These are phyloP conservation scores for Oxystoma pomonae DNA, from an alignment of 2,888 invertebrate genomes.

Conservation along the genomic window DNA sequence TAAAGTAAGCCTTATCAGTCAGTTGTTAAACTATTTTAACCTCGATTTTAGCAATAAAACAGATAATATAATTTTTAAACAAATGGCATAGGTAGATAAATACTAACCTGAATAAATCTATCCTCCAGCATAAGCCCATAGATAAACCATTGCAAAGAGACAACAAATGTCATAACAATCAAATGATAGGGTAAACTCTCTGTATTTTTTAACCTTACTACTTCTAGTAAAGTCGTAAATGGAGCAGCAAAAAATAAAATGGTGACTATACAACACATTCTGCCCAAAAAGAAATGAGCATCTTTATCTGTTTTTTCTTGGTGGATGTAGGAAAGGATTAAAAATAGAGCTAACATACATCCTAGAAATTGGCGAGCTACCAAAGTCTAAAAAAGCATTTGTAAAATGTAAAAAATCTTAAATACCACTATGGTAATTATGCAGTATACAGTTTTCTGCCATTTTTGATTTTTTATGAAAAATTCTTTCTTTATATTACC, in stretches of 20 bases:
- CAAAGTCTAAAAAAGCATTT: constrained; percentile 45
- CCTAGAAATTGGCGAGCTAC: constrained; percentile 60
- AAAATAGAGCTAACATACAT: constrained; percentile 52
- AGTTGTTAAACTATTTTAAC: too few species aligned
- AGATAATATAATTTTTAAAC: too few species aligned
- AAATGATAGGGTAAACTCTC: constrained; percentile 86
- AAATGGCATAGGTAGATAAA: too few species aligned
- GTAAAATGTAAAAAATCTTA: too few species aligned
- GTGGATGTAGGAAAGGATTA: constrained; percentile 57
- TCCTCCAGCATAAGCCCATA: constrained; percentile 80
- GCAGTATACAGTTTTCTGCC: too few species aligned
- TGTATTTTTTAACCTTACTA: constrained; percentile 72
- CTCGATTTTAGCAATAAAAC: too few species aligned
- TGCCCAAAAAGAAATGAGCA: constrained; percentile 61
- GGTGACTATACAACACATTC: constrained; percentile 68
- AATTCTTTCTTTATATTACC: too few species aligned
- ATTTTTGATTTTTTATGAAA: too few species aligned
- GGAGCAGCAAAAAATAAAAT: constrained; percentile 81
- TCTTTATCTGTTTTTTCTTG: constrained; percentile 52
- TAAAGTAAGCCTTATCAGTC: too few species aligned
- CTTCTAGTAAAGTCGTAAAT: constrained; percentile 73
- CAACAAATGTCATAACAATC: constrained; percentile 77
- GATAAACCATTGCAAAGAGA: constrained; percentile 77
- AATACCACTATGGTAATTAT: too few species aligned
- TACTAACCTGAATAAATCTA: constrained; percentile 70